These are phyloP conservation scores for Subacronicta megacephala DNA, from an alignment of 2,888 invertebrate genomes.

Conservation along the genomic window DNA sequence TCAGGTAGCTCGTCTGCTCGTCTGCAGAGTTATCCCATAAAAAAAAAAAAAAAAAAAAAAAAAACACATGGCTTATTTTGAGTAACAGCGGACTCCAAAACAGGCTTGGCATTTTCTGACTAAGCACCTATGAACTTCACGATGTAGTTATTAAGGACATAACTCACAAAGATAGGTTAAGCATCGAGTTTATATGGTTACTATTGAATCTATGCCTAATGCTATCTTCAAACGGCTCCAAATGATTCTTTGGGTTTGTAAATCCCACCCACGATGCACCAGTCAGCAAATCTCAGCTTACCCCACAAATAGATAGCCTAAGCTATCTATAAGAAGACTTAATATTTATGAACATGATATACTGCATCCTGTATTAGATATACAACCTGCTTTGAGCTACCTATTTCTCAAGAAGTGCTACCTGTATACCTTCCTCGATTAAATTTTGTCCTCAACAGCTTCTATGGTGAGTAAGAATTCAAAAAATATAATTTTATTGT, in stretches of 20 bases:
- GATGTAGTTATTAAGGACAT: no score
- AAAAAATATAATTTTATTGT: no score
- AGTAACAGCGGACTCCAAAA: no score
- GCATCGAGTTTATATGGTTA: conserved; percentile 10
- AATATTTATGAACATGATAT: conserved; percentile 22
- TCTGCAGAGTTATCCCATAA: no score
- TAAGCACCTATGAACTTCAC: no score
- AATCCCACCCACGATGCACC: conserved; percentile 21
- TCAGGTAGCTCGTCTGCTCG: no score
- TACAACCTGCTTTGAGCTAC: background rate
- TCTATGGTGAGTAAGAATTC: no score
- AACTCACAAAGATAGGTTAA: background rate
- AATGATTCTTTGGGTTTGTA: conserved; percentile 25
- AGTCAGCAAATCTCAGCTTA: conserved; percentile 28
- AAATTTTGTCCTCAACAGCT: no score
- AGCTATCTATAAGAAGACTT: conserved; percentile 9
- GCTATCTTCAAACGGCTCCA: conserved; percentile 13
- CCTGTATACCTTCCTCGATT: no score
- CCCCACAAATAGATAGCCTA: conserved; percentile 17
- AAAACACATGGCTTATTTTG: no score
- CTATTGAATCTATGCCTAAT: conserved; percentile 10
- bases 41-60: no score
- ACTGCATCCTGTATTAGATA: conserved; percentile 13
- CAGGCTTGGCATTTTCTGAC: no score
- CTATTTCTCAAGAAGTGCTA: background rate